Evolutionary conservation across 2,888 invertebrate species (phyloP).

Genomic region (Synanthedon formicaeformis): DNA sequence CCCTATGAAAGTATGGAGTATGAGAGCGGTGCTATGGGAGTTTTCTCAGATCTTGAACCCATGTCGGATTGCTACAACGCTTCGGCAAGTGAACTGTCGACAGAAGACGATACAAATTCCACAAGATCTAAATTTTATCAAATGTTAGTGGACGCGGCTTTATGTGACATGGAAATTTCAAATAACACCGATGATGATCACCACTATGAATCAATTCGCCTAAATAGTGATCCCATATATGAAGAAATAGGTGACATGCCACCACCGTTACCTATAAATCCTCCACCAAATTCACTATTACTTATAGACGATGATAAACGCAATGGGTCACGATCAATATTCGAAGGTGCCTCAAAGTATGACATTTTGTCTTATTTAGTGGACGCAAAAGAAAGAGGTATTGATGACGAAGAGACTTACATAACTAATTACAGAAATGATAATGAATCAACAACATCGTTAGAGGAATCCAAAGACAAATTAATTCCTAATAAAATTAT

Average conservation of each 20-base stretch:
- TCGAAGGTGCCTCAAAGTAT: slow-evolving; percentile 87
- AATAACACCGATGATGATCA: slow-evolving; percentile 75
- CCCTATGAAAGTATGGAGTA: slow-evolving; percentile 83
- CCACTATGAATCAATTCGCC: slow-evolving; percentile 78
- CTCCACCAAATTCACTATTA: slow-evolving; percentile 78
- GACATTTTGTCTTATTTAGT: slow-evolving; percentile 91
- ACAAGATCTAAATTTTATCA: slow-evolving; percentile 80
- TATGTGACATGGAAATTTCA: slow-evolving; percentile 75
- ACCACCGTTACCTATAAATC: slow-evolving; percentile 82
- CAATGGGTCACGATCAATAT: slow-evolving; percentile 75
- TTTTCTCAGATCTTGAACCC: slow-evolving; percentile 65
- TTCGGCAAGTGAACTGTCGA: slow-evolving; percentile 73
- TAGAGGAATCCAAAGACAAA: slow-evolving; percentile 70
- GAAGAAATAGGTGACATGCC: slow-evolving; percentile 82
- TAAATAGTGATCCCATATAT: slow-evolving; percentile 80
- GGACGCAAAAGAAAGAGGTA: slow-evolving; percentile 83
- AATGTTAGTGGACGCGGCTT: slow-evolving; percentile 76
- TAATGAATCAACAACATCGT: slow-evolving; percentile 57
- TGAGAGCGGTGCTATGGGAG: slow-evolving; percentile 68
- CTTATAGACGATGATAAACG: slow-evolving; percentile 79
- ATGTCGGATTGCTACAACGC: slow-evolving; percentile 81
- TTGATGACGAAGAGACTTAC: slow-evolving; percentile 78
- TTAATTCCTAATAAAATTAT: slow-evolving; percentile 52
- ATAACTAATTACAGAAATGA: slow-evolving; percentile 72
- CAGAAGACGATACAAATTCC: slow-evolving; percentile 74